Conservation (phyloP, 2,113 vertebrate genomes). For the Eonycteris spelaea region DNA sequence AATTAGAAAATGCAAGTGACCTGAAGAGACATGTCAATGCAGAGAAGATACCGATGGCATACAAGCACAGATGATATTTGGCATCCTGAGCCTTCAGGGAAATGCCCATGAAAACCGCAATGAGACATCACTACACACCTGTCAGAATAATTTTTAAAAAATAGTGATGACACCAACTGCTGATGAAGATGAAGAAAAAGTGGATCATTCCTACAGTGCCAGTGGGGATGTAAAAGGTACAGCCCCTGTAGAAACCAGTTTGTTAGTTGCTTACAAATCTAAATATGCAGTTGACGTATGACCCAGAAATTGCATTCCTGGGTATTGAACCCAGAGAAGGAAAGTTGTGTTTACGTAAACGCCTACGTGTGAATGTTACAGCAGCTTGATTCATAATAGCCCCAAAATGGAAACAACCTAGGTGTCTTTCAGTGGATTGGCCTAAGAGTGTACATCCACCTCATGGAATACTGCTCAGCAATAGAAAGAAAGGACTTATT, state of each 20-base stretch:
- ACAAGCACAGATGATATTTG: background rate
- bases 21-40: background rate
- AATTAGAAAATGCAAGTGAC: background rate
- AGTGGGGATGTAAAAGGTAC: background rate
- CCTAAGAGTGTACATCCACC: background rate
- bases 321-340: background rate
- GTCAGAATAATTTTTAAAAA: background rate
- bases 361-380: background rate
- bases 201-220: background rate
- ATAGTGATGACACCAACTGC: background rate
- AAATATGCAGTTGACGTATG: background rate
- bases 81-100: background rate
- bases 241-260: background rate
- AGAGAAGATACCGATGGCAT: background rate
- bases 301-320: background rate
- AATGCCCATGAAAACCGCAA: background rate
- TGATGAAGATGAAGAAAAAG: background rate
- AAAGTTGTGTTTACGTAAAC: background rate
- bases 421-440: background rate
- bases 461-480: background rate
- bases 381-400: background rate
- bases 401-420: background rate
- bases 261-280: background rate
- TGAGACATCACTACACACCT: background rate
- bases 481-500: background rate